Evolutionary conservation across 2,113 vertebrate species (phyloP).

Genomic region (Otocyon megalotis): DNA sequence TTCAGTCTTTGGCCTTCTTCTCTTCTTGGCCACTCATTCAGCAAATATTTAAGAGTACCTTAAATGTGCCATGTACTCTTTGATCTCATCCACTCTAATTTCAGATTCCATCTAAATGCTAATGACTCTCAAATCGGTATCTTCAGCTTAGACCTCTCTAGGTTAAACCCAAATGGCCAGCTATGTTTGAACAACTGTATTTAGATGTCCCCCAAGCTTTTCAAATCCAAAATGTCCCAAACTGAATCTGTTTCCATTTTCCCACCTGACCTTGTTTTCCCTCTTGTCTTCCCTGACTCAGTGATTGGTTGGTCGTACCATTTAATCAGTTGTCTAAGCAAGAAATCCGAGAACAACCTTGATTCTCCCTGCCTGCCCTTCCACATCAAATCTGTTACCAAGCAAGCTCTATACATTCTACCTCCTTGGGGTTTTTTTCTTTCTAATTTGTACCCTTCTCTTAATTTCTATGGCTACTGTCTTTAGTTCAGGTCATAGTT

Average conservation of each 20-base stretch:
- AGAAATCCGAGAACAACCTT: conserved; percentile 50
- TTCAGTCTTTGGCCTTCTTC: conserved; percentile 7
- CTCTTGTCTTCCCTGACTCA: conserved; percentile 29
- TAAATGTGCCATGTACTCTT: not conserved
- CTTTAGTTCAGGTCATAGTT: conserved; percentile 5
- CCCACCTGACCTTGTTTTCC: not conserved
- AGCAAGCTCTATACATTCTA: not conserved
- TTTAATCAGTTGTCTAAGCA: conserved; percentile 48
- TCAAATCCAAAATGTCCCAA: conserved; percentile 53
- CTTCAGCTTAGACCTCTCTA: conserved; percentile 6
- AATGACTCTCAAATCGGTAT: conserved; percentile 12
- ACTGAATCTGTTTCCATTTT: conserved; percentile 40
- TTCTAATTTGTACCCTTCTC: conserved; percentile 27
- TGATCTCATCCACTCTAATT: not conserved
- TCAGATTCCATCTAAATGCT: conserved; percentile 48
- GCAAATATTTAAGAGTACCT: conserved; percentile 38
- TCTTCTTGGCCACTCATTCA: conserved; percentile 18
- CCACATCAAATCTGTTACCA: conserved; percentile 11
- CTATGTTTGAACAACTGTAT: not conserved
- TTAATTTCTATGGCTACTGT: conserved; percentile 5
- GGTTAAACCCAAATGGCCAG: not conserved
- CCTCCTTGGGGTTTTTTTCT: not conserved
- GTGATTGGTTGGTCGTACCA: not conserved
- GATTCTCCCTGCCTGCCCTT: not conserved
- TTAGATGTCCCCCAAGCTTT: not conserved